Evolutionary conservation across 2,797 vertebrate genomes (phyloP), one percentile per base, ranked within the genome.

Genomic region (Eurystomus glaucurus): DNA sequence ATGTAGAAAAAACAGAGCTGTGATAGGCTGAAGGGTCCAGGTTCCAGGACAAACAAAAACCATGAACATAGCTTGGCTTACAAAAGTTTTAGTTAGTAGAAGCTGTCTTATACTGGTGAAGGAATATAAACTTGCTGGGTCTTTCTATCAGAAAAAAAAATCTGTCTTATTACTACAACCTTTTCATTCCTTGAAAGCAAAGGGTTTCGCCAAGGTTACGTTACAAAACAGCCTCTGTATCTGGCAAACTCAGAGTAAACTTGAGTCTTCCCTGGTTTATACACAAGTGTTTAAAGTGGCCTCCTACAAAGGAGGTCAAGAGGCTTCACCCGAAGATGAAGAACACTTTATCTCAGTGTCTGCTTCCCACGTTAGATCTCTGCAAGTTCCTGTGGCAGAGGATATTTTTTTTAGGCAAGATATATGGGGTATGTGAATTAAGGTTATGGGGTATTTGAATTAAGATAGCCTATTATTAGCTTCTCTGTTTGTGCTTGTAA

Each of bases 161-260:
- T 8, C 61, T 81, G 50, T 20, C 52, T 69, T 57, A 25, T 64
- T 50, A 13, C 22, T 57, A 10, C 21, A 79, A 58, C 6, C 2
- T 69, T 68, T 66, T 78, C 23, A 64, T 80, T 80, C 68, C 57
- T 74, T 1, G 3, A 74, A 31, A 57, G 10, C 43, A 71, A 51
- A 66, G 35, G 11, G 18, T 6, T 5, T 46, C 39, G 54, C 51
- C 0, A 6, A 82, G 62, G 21, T 55, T 78, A 10, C 0, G 0
- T 77, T 54, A 58, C n/a, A 62, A 48, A 87, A 23, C 9, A 77
- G 64, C 48, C 25, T 31, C 45, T 58, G 12, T 16, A 3, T 41
- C 13, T 7, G 50, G 54, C 17, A 90, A 86, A 45, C 43, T 75
- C 64, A 39, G 50, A 41, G 51, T 28, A 52, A 77, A 51, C 26